These are phyloP conservation scores for Pachypeltis micranthus DNA, from an alignment of 1,140 invertebrate genomes.

Conservation along the genomic window DNA sequence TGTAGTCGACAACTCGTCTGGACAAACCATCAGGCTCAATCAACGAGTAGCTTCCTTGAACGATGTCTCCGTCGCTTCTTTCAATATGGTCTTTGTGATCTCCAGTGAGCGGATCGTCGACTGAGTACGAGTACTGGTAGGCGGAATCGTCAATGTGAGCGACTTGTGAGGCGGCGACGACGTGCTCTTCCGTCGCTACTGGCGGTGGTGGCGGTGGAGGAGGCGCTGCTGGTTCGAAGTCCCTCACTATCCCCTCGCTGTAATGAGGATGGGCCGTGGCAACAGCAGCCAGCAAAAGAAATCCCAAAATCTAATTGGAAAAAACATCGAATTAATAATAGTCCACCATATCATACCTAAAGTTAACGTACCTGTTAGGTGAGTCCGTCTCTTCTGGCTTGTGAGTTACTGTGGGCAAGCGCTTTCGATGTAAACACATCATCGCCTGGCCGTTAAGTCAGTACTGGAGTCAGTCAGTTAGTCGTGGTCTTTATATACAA, in stretches of 20 bases:
- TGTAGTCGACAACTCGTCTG: conserved; percentile 28
- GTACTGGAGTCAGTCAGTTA: too few relatives aligned
- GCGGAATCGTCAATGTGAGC: background rate
- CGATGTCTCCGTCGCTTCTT: conserved; percentile 50
- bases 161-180: background rate
- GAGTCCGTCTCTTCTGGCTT: too few relatives aligned
- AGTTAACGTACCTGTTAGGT: too few relatives aligned
- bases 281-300: too few relatives aligned
- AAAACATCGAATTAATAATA: too few relatives aligned
- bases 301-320: too few relatives aligned
- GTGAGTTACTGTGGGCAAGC: too few relatives aligned
- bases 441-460: too few relatives aligned
- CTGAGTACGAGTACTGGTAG: conserved; percentile 1
- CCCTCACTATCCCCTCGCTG: background rate
- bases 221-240: background rate
- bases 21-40: conserved; percentile 32
- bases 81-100: conserved; percentile 40
- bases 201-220: background rate
- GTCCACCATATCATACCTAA: too few relatives aligned
- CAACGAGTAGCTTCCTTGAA: conserved; percentile 51
- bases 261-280: background rate
- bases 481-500: too few relatives aligned
- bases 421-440: too few relatives aligned
- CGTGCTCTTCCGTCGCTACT: too few relatives aligned
- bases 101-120: background rate